Conservation (phyloP, 1,140 invertebrate genomes). For the Zaprionus camerounensis region DNA sequence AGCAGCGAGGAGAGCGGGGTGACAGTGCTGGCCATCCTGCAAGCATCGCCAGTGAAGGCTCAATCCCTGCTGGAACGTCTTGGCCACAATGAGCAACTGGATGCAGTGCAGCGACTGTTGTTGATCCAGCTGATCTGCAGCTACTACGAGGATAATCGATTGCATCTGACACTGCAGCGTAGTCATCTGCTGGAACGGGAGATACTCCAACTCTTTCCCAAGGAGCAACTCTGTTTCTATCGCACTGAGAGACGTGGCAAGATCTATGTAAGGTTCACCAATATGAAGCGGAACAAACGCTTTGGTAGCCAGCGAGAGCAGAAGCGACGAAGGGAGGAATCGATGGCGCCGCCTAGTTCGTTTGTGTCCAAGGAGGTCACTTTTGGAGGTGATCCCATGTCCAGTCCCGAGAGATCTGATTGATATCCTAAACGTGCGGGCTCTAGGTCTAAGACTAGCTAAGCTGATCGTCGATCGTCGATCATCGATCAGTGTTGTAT, state of each 20-base stretch:
- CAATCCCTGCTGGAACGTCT: slow-evolving; percentile 55
- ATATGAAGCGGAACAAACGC: slow-evolving; percentile 75
- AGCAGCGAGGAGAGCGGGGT: slow-evolving; percentile 49
- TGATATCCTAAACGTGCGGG: slow-evolving; percentile 30
- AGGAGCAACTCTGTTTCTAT: slow-evolving; percentile 69
- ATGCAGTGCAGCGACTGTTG: slow-evolving; percentile 59
- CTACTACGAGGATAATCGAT: slow-evolving; percentile 72
- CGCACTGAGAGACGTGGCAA: slow-evolving; percentile 77
- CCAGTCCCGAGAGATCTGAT: slow-evolving; percentile 68
- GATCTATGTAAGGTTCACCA: slow-evolving; percentile 75
- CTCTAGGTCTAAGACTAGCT: background rate
- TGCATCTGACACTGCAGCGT: slow-evolving; percentile 70
- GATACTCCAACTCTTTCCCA: slow-evolving; percentile 68
- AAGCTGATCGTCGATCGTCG: background rate
- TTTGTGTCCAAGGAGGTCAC: slow-evolving; percentile 20
- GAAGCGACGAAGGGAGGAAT: slow-evolving; percentile 53
- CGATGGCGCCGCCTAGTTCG: slow-evolving; percentile 4
- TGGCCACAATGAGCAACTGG: slow-evolving; percentile 55
- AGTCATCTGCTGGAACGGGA: slow-evolving; percentile 74
- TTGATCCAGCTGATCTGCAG: slow-evolving; percentile 73
- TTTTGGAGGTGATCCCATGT: slow-evolving; percentile 44
- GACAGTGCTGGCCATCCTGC: slow-evolving; percentile 63
- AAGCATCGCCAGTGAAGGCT: slow-evolving; percentile 53
- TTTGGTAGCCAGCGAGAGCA: slow-evolving; percentile 45
- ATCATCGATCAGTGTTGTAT: too few species aligned